A percentile compares a stretch with the other conserved stretches of the same genome.
Evolutionary conservation across 2,888 invertebrate species (phyloP).

Genomic region (Disparrhopalites patrizii): DNA sequence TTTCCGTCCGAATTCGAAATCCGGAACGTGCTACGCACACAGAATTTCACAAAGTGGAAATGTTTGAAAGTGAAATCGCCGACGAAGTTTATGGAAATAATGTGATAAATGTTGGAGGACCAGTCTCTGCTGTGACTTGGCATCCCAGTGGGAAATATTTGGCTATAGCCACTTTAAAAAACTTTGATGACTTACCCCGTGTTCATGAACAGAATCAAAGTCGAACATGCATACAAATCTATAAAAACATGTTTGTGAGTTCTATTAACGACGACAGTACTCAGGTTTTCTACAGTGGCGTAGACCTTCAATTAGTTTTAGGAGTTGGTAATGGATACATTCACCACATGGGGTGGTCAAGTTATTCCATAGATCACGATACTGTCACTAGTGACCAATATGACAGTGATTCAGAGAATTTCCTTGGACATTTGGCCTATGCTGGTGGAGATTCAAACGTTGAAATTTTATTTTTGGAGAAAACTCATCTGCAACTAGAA

Average conservation of each 20-base stretch:
- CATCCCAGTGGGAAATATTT: slow-evolving; percentile 43
- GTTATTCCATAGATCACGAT: slow-evolving; percentile 26
- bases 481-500: slow-evolving; percentile 24
- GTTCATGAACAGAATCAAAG: neutral
- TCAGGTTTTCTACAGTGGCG: neutral
- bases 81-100: slow-evolving; percentile 19
- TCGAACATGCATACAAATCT: slow-evolving; percentile 37
- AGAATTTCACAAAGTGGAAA: slow-evolving; percentile 31
- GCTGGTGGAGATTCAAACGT: slow-evolving; percentile 36
- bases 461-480: slow-evolving; percentile 32
- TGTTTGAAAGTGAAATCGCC: slow-evolving; percentile 41
- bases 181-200: slow-evolving; percentile 30
- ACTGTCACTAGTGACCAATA: slow-evolving; percentile 17
- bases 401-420: slow-evolving; percentile 9
- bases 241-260: slow-evolving; percentile 22
- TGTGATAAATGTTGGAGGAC: slow-evolving; percentile 36
- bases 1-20: slow-evolving; percentile 15
- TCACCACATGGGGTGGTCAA: slow-evolving; percentile 42
- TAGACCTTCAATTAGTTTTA: slow-evolving; percentile 30
- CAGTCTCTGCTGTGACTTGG: slow-evolving; percentile 39
- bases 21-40: neutral
- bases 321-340: slow-evolving; percentile 37
- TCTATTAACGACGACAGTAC: no score
- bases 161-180: slow-evolving; percentile 35
- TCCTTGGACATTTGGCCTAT: slow-evolving; percentile 40